Base-by-base conservation (phyloP, 1,140 invertebrate genomes). In the Melanaphis sacchari region DNA sequence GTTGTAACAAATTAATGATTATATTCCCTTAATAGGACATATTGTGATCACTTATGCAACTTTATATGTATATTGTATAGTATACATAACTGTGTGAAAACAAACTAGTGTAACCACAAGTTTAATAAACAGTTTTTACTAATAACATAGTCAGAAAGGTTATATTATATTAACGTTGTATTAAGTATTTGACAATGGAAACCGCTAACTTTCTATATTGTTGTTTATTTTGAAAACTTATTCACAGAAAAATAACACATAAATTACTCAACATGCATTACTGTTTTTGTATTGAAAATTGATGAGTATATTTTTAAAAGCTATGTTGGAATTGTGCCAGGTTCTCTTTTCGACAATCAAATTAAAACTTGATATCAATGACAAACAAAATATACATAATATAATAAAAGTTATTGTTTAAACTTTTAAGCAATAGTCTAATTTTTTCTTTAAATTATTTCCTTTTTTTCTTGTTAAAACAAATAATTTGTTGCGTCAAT, bases 221-320 rank as follows among this genome's bases (percentile, higher is more conserved):
- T 40, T 76, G 31, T 66, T 76, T 18, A 76, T 76, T n/a, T 76
- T n/a, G 31, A 76, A 24, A 18, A n/a, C 31, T 18, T 6, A n/a
- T 76, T n/a, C 15, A 11, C 5, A 76, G 15, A 76, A n/a, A 76
- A 76, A 76, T n/a, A 31, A n/a, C 1, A n/a, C n/a, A n/a, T 6
- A n/a, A 76, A 76, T 6, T n/a, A 76, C 5, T n/a, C 31, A 15
- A 66, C 31, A n/a, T n/a, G 11, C 4, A 11, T n/a, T 4, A 66
- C 31, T 18, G 1, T 76, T n/a, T 76, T 76, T 76, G 15, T 15
- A 31, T 66, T 6, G 31, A 18, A 18, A 66, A 66, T n/a, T n/a
- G 24, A n/a, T 66, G 59, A n/a, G 59, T 52, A 52, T 76, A 76
- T 76, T n/a, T 76, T 76, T 76, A 76, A 76, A 76, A 76, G n/a